Evolutionary conservation across 2,888 invertebrate species (phyloP).

Genomic region (Agriopis marginaria): DNA sequence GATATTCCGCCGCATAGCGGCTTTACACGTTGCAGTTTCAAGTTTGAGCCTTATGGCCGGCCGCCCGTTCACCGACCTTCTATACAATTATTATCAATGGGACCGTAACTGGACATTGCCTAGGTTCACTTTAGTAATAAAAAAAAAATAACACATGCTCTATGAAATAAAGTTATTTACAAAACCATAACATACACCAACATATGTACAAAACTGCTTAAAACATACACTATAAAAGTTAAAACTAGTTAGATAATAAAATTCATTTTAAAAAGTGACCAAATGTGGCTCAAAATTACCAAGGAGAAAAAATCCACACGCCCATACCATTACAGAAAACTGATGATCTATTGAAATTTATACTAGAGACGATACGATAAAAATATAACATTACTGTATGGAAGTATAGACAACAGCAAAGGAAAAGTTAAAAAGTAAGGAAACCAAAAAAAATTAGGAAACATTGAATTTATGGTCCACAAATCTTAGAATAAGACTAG

Average conservation of each 20-base stretch:
- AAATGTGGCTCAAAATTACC: constrained; percentile 11
- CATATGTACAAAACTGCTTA: constrained; percentile 29
- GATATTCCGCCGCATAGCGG: too few relatives aligned
- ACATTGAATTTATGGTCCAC: neutral
- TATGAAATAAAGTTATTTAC: constrained; percentile 26
- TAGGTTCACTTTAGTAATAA: constrained; percentile 1
- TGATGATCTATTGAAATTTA: neutral
- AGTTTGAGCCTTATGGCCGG: neutral
- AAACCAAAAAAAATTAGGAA: neutral
- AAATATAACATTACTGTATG: too few relatives aligned
- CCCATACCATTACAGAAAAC: neutral
- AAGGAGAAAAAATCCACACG: neutral
- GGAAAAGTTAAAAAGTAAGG: neutral
- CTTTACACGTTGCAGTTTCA: too few relatives aligned
- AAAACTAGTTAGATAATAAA: constrained; percentile 8
- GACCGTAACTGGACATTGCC: neutral
- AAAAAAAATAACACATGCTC: constrained; percentile 8
- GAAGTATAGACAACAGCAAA: neutral
- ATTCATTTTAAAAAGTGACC: constrained; percentile 2
- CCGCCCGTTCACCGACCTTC: neutral
- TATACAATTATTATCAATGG: neutral
- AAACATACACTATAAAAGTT: constrained; percentile 13
- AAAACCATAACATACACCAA: constrained; percentile 15
- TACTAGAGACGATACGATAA: too few relatives aligned
- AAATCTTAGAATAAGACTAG: neutral